These are phyloP conservation scores for Anthonomus grandis DNA, from an alignment of 1,140 invertebrate genomes.

Conservation along the genomic window DNA sequence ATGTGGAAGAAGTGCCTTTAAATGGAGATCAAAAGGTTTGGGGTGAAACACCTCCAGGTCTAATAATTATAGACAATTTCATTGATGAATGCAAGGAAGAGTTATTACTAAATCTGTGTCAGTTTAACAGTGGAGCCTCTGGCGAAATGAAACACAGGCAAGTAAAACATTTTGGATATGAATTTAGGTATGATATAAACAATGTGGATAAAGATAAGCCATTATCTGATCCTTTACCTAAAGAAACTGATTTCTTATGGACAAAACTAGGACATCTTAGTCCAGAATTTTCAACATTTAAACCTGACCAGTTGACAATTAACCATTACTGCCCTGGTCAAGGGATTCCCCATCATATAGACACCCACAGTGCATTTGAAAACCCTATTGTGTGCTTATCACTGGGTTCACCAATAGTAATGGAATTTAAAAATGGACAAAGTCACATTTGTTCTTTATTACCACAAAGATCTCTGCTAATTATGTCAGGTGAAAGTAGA, in stretches of 20 bases:
- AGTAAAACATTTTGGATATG: conserved; percentile 93
- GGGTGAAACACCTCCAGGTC: conserved; percentile 61
- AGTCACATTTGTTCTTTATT: conserved; percentile 63
- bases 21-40: conserved; percentile 38
- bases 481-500: conserved; percentile 77
- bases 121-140: conserved; percentile 51
- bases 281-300: conserved; percentile 46
- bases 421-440: conserved; percentile 77
- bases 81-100: conserved; percentile 69
- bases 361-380: conserved; percentile 91
- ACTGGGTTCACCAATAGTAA: conserved; percentile 78
- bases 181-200: conserved; percentile 88
- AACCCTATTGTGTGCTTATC: conserved; percentile 86
- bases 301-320: conserved; percentile 89
- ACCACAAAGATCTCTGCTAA: conserved; percentile 72
- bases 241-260: conserved; percentile 65
- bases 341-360: conserved; percentile 94
- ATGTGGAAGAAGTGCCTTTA: conserved; percentile 53
- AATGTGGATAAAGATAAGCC: conserved; percentile 74
- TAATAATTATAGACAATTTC: conserved; percentile 72
- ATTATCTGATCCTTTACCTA: conserved; percentile 66
- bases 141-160: conserved; percentile 75
- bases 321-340: conserved; percentile 91
- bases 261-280: conserved; percentile 55
- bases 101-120: conserved; percentile 59